phyloP scores from a whole-genome alignment of 2,797 vertebrate genomes.

The Adelosebastes latens region DNA sequence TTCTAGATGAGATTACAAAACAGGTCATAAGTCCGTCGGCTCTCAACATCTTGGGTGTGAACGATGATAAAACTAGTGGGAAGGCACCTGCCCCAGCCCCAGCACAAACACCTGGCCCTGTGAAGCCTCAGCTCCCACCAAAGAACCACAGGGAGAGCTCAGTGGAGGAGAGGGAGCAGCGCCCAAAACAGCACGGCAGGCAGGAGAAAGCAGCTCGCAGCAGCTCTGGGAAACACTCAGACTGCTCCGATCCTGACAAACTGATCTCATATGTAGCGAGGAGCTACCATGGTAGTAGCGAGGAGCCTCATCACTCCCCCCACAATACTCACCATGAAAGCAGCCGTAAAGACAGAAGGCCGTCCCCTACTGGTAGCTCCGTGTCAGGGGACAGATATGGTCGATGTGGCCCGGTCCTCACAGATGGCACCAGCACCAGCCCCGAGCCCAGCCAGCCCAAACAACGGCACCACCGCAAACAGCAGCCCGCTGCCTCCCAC shows the following conservation, averaged over 20 bases:
- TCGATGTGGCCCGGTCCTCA: constrained; percentile 55
- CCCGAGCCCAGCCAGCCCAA: constrained; percentile 69
- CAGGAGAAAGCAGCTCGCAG: constrained; percentile 37
- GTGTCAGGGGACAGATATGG: constrained; percentile 51
- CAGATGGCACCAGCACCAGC: constrained; percentile 78
- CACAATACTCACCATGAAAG: constrained; percentile 34
- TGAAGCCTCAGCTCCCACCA: constrained; percentile 75
- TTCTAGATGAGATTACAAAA: constrained; percentile 88
- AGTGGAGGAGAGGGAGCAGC: constrained; percentile 42
- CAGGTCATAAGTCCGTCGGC: constrained; percentile 86
- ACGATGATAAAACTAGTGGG: constrained; percentile 29
- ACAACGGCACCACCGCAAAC: constrained; percentile 46
- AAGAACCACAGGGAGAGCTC: constrained; percentile 61
- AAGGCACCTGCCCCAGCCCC: constrained; percentile 21
- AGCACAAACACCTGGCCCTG: constrained; percentile 15
- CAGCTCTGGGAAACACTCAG: constrained; percentile 51
- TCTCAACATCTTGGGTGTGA: constrained; percentile 80
- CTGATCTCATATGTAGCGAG: constrained; percentile 45
- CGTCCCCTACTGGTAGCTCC: constrained; percentile 32
- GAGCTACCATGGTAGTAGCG: constrained; percentile 41
- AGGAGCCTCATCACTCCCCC: constrained; percentile 13
- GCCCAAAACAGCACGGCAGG: constrained; percentile 41
- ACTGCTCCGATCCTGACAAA: constrained; percentile 58
- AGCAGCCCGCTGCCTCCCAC: constrained; percentile 29
- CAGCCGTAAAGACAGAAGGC: constrained; percentile 52